Conservation (phyloP, 1,140 invertebrate genomes). For the Drosophila chauvacae region DNA sequence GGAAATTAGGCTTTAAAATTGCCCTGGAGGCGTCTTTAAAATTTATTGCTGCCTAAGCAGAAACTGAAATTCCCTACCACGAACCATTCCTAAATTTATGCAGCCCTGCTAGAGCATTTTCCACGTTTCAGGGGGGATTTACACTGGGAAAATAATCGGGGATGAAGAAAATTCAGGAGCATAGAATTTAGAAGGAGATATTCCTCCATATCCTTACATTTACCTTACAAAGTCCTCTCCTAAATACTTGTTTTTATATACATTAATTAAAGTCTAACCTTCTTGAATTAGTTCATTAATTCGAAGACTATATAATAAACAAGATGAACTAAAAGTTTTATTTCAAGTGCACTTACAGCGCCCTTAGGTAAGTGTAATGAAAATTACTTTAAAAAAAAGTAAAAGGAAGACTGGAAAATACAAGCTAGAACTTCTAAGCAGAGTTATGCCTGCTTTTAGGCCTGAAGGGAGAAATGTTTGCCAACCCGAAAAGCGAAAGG, state of each 20-base stretch:
- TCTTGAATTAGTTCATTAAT: too few species aligned
- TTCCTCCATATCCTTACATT: too few species aligned
- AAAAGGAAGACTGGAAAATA: conserved; percentile 11
- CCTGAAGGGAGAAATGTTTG: conserved; percentile 49
- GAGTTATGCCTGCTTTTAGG: conserved; percentile 36
- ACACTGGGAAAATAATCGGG: background rate
- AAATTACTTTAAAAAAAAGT: conserved; percentile 59
- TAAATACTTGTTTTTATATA: too few species aligned
- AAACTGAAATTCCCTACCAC: conserved; percentile 35
- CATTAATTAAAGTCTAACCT: too few species aligned
- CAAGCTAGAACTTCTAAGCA: conserved; percentile 70
- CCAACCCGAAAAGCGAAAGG: conserved; percentile 23
- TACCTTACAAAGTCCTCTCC: too few species aligned
- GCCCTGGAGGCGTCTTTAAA: conserved; percentile 73
- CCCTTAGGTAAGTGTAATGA: conserved; percentile 59
- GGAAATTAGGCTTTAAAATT: conserved; percentile 72
- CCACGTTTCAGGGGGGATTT: conserved; percentile 3
- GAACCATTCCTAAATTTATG: conserved; percentile 33
- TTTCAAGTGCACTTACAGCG: background rate
- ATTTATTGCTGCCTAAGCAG: conserved; percentile 66
- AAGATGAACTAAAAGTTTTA: background rate
- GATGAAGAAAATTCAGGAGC: too few species aligned
- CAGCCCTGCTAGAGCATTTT: conserved; percentile 23
- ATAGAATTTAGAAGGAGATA: background rate
- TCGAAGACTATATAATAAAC: too few species aligned